These are phyloP conservation scores for Syndactyla subalaris DNA, from an alignment of 2,797 vertebrate species.

Conservation along the genomic window DNA sequence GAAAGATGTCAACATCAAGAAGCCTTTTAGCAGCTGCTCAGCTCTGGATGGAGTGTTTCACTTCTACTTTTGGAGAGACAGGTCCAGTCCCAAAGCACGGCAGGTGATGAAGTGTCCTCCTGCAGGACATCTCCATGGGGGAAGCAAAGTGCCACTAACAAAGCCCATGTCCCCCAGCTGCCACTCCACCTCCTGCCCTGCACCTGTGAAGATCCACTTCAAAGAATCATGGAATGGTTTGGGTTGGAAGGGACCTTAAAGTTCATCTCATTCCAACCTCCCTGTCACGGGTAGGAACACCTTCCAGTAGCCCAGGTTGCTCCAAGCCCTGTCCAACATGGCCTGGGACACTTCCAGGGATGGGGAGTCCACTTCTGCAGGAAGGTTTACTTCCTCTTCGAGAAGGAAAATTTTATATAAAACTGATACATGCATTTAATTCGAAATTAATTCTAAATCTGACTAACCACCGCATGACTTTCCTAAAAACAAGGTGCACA, in stretches of 20 bases:
- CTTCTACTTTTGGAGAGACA: not conserved
- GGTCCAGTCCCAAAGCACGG: accelerated
- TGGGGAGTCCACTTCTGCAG: not conserved
- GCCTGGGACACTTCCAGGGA: not conserved
- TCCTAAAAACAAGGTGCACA: not conserved
- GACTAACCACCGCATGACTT: not conserved
- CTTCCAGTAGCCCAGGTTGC: not conserved
- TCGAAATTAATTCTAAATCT: not conserved
- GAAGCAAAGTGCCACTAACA: not conserved
- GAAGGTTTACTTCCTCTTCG: too few relatives aligned
- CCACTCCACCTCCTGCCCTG: not conserved
- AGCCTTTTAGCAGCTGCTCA: not conserved
- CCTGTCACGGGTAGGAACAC: not conserved
- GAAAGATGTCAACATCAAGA: not conserved
- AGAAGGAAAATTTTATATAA: not conserved
- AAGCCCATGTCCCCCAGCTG: accelerated
- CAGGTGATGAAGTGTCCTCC: accelerated
- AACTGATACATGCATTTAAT: not conserved
- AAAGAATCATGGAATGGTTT: accelerated
- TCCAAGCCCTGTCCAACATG: not conserved
- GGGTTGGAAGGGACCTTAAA: not conserved
- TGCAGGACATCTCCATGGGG: accelerated
- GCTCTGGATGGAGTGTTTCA: not conserved
- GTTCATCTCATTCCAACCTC: not conserved
- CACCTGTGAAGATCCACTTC: not conserved